Conservation (phyloP, 2,797 vertebrate genomes). For the Neostethus bicornis region DNA sequence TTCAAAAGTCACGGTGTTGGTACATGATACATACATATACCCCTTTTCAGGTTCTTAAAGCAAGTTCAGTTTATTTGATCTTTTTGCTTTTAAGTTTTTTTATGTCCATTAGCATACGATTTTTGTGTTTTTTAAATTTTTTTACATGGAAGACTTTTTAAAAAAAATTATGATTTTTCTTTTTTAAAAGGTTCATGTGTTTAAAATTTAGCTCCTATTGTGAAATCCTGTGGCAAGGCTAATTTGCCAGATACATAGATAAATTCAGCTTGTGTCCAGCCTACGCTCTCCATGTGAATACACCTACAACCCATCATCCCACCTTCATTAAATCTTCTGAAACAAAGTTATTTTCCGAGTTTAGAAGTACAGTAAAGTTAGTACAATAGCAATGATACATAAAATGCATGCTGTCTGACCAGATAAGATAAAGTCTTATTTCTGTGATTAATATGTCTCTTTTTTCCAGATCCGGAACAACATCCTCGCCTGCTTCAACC, state of each 20-base stretch:
- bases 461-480: constrained; percentile 88
- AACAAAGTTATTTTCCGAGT: not conserved
- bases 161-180: too few species aligned
- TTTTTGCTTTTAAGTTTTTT: not conserved
- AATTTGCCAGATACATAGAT: constrained; percentile 12
- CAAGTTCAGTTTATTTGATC: not conserved
- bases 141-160: not conserved
- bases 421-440: not conserved
- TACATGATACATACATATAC: too few species aligned
- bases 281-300: constrained; percentile 23
- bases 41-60: not conserved
- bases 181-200: constrained; percentile 1
- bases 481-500: constrained; percentile 89
- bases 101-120: not conserved
- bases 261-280: constrained; percentile 37
- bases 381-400: not conserved
- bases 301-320: constrained; percentile 24
- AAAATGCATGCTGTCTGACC: not conserved
- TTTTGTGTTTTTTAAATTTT: not conserved
- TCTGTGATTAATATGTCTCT: not conserved
- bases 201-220: not conserved
- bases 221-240: constrained; percentile 9
- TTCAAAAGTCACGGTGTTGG: too few species aligned
- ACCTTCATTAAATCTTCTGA: constrained; percentile 15
- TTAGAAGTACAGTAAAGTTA: not conserved